Evolutionary conservation across 2,888 invertebrate genomes (phyloP).

Genomic region (Argyra leucocephala): DNA sequence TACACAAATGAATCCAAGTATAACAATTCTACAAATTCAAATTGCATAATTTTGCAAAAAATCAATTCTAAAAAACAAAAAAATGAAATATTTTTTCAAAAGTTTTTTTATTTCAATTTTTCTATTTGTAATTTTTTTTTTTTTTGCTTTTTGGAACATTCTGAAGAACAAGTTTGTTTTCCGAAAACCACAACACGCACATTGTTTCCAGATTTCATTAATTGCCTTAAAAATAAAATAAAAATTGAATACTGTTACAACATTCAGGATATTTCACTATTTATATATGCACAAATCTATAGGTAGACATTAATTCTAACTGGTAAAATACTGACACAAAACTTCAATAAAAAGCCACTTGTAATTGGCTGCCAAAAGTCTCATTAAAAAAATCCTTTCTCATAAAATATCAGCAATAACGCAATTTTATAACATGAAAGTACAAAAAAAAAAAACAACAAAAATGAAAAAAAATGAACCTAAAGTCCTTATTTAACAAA

Average conservation of each 20-base stretch:
- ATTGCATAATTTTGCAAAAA: not conserved
- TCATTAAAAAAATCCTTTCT: not conserved
- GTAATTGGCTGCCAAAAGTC: conserved; percentile 6
- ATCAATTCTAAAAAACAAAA: not conserved
- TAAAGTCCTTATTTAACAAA: not conserved
- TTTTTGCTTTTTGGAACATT: not conserved
- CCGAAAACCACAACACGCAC: conserved; percentile 2
- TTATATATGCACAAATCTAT: not conserved
- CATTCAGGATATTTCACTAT: not conserved
- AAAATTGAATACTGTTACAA: not conserved
- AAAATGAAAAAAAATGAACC: not conserved
- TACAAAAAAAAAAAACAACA: not conserved
- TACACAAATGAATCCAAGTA: too few relatives aligned
- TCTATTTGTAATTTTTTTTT: not conserved
- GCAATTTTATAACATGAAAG: not conserved
- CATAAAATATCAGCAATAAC: conserved; percentile 4
- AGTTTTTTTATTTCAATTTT: not conserved
- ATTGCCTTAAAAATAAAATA: not conserved
- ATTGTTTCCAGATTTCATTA: conserved; percentile 4
- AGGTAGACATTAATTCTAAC: too few relatives aligned
- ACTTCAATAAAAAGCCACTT: conserved; percentile 6
- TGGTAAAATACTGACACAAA: not conserved
- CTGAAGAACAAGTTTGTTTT: conserved; percentile 1
- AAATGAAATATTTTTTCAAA: too few relatives aligned
- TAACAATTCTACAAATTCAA: not conserved